A percentile compares a stretch with the other conserved stretches of the same genome.
Evolutionary conservation across 2,888 invertebrate species (phyloP).

Genomic region (Dynastes maya): DNA sequence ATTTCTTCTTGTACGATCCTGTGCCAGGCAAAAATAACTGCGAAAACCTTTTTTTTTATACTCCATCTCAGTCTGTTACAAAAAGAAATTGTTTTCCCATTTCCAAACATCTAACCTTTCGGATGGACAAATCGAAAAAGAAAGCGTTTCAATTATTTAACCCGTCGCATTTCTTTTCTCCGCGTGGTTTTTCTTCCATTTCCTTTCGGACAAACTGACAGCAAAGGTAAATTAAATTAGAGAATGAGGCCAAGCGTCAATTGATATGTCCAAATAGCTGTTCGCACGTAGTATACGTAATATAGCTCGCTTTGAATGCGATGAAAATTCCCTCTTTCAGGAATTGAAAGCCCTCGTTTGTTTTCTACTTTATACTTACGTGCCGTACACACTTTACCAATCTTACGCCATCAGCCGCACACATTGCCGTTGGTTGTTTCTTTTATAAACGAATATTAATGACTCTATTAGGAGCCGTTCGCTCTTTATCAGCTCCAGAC

Average conservation of each 20-base stretch:
- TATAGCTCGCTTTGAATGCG: too few relatives aligned
- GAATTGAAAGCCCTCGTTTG: constrained; percentile 23
- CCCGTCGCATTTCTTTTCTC: neutral
- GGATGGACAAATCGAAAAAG: neutral
- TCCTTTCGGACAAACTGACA: constrained; percentile 6
- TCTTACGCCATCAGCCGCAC: neutral
- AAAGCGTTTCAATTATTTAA: constrained; percentile 19
- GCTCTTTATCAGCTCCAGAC: constrained; percentile 45
- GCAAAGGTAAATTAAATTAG: constrained; percentile 36
- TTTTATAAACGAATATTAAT: constrained; percentile 50
- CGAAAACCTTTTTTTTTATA: too few relatives aligned
- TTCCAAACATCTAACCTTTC: neutral
- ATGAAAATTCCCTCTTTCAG: neutral
- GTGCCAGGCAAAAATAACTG: too few relatives aligned
- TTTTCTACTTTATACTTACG: constrained; percentile 20
- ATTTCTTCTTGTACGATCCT: too few relatives aligned
- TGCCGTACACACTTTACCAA: constrained; percentile 9
- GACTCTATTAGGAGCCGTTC: constrained; percentile 48
- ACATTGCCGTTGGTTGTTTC: constrained; percentile 13
- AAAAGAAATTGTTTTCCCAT: too few relatives aligned
- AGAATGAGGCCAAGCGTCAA: constrained; percentile 40
- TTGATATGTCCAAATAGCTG: constrained; percentile 15
- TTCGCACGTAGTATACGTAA: neutral
- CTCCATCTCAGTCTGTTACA: too few relatives aligned
- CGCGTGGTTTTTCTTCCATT: neutral